These are phyloP conservation scores for Clamator glandarius DNA, from an alignment of 2,797 vertebrate species.

Conservation along the genomic window DNA sequence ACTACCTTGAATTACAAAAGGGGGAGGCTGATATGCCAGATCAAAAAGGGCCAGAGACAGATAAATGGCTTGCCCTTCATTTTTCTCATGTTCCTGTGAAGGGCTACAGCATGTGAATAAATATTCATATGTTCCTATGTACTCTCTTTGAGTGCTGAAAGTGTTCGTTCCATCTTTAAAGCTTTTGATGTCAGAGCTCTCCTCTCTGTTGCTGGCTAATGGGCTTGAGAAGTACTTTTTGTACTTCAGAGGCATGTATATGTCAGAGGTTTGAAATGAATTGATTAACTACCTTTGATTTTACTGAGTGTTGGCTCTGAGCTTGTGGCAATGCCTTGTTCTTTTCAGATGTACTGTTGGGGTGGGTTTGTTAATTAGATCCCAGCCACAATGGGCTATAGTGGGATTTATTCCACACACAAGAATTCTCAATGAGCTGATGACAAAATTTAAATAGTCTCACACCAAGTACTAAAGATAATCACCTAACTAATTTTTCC, in stretches of 20 bases:
- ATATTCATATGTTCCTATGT: not conserved
- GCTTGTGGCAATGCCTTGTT: not conserved
- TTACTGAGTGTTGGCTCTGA: not conserved
- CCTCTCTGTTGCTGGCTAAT: not conserved
- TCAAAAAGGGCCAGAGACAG: not conserved
- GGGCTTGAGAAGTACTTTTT: not conserved
- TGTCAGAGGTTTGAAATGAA: conserved; percentile 21
- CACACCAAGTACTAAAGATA: not conserved
- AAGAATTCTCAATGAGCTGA: not conserved
- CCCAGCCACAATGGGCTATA: not conserved
- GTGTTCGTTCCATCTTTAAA: not conserved
- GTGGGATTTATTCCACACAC: not conserved
- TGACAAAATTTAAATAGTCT: not conserved
- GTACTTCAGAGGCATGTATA: not conserved
- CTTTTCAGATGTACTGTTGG: not conserved
- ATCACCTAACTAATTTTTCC: not conserved
- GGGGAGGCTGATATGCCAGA: not conserved
- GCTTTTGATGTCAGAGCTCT: not conserved
- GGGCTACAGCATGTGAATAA: not conserved
- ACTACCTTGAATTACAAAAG: not conserved
- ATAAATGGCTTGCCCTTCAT: not conserved
- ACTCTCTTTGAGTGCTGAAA: not conserved
- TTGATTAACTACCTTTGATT: conserved; percentile 24
- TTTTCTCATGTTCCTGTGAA: not conserved
- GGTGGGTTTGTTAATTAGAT: not conserved